phyloP scores from a whole-genome alignment of 2,797 vertebrate species.

The Karalla daura region DNA sequence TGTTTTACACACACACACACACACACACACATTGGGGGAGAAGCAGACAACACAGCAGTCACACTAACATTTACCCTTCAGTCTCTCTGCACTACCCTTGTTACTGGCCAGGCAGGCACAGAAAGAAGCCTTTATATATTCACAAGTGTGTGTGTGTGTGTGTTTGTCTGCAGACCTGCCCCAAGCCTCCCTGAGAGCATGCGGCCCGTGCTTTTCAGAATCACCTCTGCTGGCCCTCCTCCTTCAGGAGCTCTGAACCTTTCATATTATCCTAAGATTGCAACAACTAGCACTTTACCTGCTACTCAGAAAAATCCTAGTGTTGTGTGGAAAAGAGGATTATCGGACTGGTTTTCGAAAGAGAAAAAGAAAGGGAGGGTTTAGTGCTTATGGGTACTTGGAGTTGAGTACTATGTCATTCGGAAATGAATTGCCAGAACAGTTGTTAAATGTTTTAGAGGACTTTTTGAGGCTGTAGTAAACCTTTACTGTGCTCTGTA shows the following conservation, averaged over 20 bases:
- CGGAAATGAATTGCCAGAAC: constrained; percentile 5
- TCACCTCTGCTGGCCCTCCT: constrained; percentile 17
- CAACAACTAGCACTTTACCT: constrained; percentile 15
- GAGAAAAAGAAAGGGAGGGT: not conserved
- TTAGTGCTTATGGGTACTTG: constrained; percentile 6
- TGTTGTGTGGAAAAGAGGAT: constrained; percentile 54
- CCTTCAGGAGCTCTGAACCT: constrained; percentile 14
- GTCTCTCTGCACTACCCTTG: constrained; percentile 52
- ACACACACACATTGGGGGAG: constrained; percentile 41
- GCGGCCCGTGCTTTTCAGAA: constrained; percentile 26
- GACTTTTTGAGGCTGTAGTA: not conserved
- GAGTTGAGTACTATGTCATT: constrained; percentile 13
- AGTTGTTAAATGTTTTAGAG: constrained; percentile 4
- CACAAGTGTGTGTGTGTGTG: not conserved
- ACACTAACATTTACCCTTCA: constrained; percentile 70
- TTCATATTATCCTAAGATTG: constrained; percentile 42
- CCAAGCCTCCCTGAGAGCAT: constrained; percentile 19
- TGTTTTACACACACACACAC: constrained; percentile 48
- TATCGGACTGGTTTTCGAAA: constrained; percentile 7
- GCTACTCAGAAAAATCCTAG: constrained; percentile 31
- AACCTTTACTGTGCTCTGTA: not conserved
- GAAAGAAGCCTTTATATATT: constrained; percentile 54
- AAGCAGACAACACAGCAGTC: constrained; percentile 58
- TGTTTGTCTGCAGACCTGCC: not conserved
- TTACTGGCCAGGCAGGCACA: constrained; percentile 49